Evolutionary conservation across 1,140 invertebrate species (phyloP), one percentile per base, ranked within the genome.

Genomic region (Rhizoglyphus robini): DNA sequence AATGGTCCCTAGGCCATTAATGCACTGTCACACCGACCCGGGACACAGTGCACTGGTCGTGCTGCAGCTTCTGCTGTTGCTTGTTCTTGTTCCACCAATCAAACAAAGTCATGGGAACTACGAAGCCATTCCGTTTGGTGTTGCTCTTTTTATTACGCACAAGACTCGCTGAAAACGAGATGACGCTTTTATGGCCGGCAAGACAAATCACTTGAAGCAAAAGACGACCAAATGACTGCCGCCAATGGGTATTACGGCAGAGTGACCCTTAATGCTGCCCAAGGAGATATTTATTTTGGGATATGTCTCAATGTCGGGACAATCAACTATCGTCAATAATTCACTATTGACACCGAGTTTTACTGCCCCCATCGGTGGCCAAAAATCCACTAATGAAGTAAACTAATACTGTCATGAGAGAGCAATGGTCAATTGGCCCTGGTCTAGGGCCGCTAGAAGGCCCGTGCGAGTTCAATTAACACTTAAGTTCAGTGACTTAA

Each of bases 131-230:
- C 51, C 51, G 23, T 8, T 11, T 23, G 51, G 8, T 54, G 51
- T 25, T 23, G 20, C 23, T 32, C 31, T 25, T 54, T 54, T 54
- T 27, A 27, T 54, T 8, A 25, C 51, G 23, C 51, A 27, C 23
- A 54, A 5, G 23, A 54, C 51, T 54, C 23, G 51, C 23, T 54
- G 51, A 54, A 54, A 54, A 54, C 20, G 51, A 54, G 51, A 54
- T 54, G 51, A 54, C 51, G 51, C 51, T 54, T 54, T 54, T 54
- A 54, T 54, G 51, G 51, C 51, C 51, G 23, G 8, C 51, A 54
- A 54, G 51, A 54, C 51, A 54, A 54, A 54, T 54, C 51, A 54
- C 51, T 54, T 27, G 18, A 41, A 18, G 36, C 8, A 41, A 41
- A 41, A 11, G 36, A 41, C 36, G 36, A 41, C 36, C 36, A 41